These are phyloP conservation scores for Salvelinus fontinalis DNA, from an alignment of 2,113 vertebrate genomes.

Conservation along the genomic window DNA sequence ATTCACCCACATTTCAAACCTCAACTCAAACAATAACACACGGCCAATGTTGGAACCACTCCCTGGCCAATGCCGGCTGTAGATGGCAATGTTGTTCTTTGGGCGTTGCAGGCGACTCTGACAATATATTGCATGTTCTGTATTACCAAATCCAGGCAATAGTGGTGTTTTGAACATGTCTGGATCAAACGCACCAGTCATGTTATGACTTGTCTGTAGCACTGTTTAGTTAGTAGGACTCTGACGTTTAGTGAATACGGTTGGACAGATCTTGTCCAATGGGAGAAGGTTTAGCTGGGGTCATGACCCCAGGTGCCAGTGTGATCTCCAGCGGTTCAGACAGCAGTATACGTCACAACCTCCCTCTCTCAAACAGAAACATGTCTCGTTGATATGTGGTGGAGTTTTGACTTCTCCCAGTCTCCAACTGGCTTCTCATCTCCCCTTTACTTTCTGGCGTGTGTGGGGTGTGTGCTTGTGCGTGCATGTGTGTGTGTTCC, in stretches of 20 bases:
- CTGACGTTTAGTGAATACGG: neutral
- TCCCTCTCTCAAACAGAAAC: too few species aligned
- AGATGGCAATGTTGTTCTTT: too few species aligned
- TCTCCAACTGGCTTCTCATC: too few species aligned
- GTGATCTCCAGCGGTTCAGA: neutral
- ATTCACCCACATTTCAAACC: too few species aligned
- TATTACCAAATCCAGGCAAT: neutral
- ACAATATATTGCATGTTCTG: too few species aligned
- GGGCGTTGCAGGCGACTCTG: too few species aligned
- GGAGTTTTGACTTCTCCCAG: too few species aligned
- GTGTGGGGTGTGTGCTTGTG: too few species aligned
- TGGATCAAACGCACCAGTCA: neutral
- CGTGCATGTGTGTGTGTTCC: too few species aligned
- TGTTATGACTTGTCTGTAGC: neutral
- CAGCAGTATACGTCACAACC: neutral
- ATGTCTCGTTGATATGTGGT: too few species aligned
- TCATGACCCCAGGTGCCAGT: neutral
- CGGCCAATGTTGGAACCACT: constrained; percentile 10
- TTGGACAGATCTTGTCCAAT: neutral
- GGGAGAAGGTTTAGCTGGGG: constrained; percentile 5
- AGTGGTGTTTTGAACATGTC: too few species aligned
- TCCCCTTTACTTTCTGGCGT: too few species aligned
- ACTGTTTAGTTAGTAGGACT: neutral
- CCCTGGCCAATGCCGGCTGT: neutral
- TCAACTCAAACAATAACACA: neutral